These are phyloP conservation scores for Andricus grossulariae DNA, from an alignment of 1,140 invertebrate species.

Conservation along the genomic window DNA sequence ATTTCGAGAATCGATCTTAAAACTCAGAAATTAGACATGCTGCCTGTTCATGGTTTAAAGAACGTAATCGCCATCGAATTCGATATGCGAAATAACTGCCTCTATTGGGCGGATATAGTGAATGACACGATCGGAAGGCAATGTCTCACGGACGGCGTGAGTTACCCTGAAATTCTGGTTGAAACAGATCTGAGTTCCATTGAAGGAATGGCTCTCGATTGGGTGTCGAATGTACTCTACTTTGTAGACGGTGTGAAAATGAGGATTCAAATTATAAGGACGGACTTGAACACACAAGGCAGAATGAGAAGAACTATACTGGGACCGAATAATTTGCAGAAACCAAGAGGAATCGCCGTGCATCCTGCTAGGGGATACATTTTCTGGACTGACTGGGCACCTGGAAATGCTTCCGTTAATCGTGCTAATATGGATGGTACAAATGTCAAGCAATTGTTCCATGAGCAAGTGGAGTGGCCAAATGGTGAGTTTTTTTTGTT, in stretches of 20 bases:
- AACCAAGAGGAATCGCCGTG: slow-evolving; percentile 91
- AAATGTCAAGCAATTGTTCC: slow-evolving; percentile 82
- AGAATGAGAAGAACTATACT: slow-evolving; percentile 87
- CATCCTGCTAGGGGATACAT: slow-evolving; percentile 90
- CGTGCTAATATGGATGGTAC: slow-evolving; percentile 91
- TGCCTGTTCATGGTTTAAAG: slow-evolving; percentile 83
- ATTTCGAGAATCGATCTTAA: slow-evolving; percentile 85
- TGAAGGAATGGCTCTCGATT: slow-evolving; percentile 95
- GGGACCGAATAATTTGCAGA: slow-evolving; percentile 82
- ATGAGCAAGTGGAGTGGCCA: slow-evolving; percentile 88
- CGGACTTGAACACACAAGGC: slow-evolving; percentile 81
- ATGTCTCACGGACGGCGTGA: slow-evolving; percentile 83
- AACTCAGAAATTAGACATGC: slow-evolving; percentile 77
- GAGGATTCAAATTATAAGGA: slow-evolving; percentile 88
- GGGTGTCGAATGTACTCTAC: slow-evolving; percentile 94
- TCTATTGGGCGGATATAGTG: slow-evolving; percentile 93
- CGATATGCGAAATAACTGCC: slow-evolving; percentile 88
- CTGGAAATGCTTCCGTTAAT: slow-evolving; percentile 85
- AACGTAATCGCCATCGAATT: slow-evolving; percentile 93
- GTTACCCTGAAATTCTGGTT: slow-evolving; percentile 82
- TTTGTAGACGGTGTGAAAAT: slow-evolving; percentile 89
- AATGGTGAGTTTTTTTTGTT: slow-evolving; percentile 78
- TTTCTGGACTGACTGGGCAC: slow-evolving; percentile 96
- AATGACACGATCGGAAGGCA: slow-evolving; percentile 87
- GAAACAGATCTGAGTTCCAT: slow-evolving; percentile 87